Evolutionary conservation across 2,797 vertebrate genomes (phyloP).

Genomic region (Choloepus didactylus): DNA sequence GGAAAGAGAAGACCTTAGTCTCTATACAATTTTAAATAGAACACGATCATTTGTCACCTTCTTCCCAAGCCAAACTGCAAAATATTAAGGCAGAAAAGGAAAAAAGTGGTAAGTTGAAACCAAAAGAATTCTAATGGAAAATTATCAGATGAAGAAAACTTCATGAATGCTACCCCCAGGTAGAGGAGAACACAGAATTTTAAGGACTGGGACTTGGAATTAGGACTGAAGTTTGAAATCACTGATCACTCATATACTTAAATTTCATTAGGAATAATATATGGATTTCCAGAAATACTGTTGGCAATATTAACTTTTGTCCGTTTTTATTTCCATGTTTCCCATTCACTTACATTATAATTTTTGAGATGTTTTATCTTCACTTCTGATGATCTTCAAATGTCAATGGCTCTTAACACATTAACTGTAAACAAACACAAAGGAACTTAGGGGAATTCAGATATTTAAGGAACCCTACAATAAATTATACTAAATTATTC

Average conservation of each 20-base stretch:
- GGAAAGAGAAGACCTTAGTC: constrained; percentile 34
- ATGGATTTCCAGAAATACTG: constrained; percentile 59
- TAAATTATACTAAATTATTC: constrained; percentile 68
- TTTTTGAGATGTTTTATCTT: constrained; percentile 84
- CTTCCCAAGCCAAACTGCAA: constrained; percentile 4
- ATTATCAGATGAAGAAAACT: constrained; percentile 56
- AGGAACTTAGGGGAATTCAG: constrained; percentile 81
- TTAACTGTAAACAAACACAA: constrained; percentile 86
- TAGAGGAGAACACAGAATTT: constrained; percentile 52
- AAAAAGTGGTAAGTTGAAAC: constrained; percentile 18
- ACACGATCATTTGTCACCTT: background rate
- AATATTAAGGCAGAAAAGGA: constrained; percentile 37
- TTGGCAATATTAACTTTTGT: constrained; percentile 62
- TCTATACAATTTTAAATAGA: constrained; percentile 26
- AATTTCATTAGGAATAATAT: constrained; percentile 60
- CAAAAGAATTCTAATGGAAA: constrained; percentile 63
- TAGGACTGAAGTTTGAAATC: constrained; percentile 49
- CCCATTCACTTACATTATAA: constrained; percentile 84
- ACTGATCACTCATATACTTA: constrained; percentile 58
- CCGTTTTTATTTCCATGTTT: constrained; percentile 57
- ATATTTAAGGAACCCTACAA: constrained; percentile 65
- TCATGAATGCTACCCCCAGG: background rate
- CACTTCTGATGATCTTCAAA: constrained; percentile 83
- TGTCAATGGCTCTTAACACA: constrained; percentile 84
- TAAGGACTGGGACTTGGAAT: constrained; percentile 1